Evolutionary conservation across 2,888 invertebrate species (phyloP).

Genomic region (Sericinus montela): DNA sequence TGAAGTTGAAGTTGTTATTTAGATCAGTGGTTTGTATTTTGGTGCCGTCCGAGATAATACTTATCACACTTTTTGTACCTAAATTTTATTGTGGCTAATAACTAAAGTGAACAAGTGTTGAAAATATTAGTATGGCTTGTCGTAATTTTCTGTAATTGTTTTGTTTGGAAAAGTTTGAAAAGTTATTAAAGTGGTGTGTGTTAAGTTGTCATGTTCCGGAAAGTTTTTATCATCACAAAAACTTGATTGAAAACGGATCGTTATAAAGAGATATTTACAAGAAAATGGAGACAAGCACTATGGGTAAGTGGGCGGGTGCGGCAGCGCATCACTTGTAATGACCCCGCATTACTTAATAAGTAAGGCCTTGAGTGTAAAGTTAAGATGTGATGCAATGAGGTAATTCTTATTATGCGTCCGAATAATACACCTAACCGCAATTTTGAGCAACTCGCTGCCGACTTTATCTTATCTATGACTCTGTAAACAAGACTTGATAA

Average conservation of each 20-base stretch:
- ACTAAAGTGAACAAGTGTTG: conserved; percentile 31
- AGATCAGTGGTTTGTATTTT: conserved; percentile 30
- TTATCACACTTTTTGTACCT: conserved; percentile 33
- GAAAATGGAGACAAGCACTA: conserved; percentile 60
- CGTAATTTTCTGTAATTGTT: conserved; percentile 19
- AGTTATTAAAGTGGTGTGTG: conserved; percentile 52
- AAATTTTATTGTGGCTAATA: conserved; percentile 27
- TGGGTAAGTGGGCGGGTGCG: conserved; percentile 50
- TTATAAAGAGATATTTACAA: conserved; percentile 28
- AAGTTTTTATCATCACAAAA: conserved; percentile 50
- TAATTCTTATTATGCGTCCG: conserved; percentile 21
- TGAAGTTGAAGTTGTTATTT: conserved; percentile 19
- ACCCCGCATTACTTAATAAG: conserved; percentile 21
- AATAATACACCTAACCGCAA: conserved; percentile 12
- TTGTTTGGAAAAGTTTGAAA: conserved; percentile 38
- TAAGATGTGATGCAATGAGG: conserved; percentile 32
- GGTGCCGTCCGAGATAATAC: conserved; percentile 38
- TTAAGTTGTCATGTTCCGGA: conserved; percentile 63
- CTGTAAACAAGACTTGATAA: conserved; percentile 44
- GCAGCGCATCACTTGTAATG: conserved; percentile 18
- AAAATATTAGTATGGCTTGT: conserved; percentile 21
- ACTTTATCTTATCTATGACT: conserved; percentile 54
- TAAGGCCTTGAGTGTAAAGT: conserved; percentile 41
- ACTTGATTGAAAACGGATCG: conserved; percentile 43
- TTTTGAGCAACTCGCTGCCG: conserved; percentile 28